Conservation (phyloP, 2,113 vertebrate genomes). For the Thryonomys swinderianus region DNA sequence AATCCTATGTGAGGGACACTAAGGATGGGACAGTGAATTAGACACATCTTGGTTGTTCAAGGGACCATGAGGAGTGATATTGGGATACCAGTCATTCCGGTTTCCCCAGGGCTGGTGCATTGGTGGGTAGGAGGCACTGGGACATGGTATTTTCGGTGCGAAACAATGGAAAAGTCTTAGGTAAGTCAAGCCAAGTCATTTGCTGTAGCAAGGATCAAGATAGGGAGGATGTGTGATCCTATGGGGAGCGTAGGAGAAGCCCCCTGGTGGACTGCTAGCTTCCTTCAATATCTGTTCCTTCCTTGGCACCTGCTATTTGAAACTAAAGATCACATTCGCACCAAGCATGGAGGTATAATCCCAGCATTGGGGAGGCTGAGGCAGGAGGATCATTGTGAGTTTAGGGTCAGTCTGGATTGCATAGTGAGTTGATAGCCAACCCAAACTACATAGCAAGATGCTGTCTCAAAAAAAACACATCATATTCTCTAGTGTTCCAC, state of each 20-base stretch:
- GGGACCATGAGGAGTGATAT: background rate
- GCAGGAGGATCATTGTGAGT: background rate
- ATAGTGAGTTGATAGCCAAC: background rate
- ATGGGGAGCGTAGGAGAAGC: background rate
- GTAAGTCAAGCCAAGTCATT: background rate
- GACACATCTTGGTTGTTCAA: background rate
- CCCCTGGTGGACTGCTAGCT: background rate
- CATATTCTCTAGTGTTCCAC: background rate
- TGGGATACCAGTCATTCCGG: background rate
- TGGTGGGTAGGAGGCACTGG: background rate
- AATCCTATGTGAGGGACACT: background rate
- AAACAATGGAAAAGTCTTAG: background rate
- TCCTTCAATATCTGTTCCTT: background rate
- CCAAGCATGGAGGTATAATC: background rate
- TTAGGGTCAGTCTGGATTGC: background rate
- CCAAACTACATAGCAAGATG: background rate
- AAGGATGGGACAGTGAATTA: background rate
- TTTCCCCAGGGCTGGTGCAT: background rate
- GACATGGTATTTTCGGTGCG: background rate
- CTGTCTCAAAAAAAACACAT: background rate
- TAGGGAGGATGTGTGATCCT: background rate
- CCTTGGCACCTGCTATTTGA: background rate
- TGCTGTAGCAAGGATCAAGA: background rate
- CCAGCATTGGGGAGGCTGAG: background rate
- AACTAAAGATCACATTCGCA: background rate